A percentile compares a stretch with the other conserved stretches of the same genome.
Evolutionary conservation across 2,888 invertebrate genomes (phyloP).

Genomic region (Phasia obesa): DNA sequence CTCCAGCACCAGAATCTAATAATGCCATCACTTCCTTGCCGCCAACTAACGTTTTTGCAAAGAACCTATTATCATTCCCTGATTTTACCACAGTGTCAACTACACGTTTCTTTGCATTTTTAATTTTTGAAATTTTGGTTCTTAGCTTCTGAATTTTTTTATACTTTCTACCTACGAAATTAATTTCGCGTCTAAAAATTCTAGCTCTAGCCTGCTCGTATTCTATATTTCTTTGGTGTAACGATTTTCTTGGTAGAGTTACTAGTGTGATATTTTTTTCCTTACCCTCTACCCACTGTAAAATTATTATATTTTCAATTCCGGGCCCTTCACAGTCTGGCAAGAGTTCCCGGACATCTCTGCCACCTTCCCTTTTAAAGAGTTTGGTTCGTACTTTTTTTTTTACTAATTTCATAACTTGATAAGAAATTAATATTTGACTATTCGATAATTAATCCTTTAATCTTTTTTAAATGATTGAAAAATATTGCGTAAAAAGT

Average conservation of each 20-base stretch:
- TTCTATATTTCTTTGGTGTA: slow-evolving; percentile 28
- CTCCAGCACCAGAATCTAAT: slow-evolving; percentile 45
- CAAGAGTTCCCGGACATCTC: neutral
- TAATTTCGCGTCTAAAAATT: slow-evolving; percentile 4
- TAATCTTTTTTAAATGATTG: no score
- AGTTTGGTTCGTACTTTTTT: no score
- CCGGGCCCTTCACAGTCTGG: neutral
- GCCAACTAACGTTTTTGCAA: slow-evolving; percentile 8
- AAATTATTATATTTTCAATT: neutral
- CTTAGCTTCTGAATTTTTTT: no score
- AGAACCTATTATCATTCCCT: neutral
- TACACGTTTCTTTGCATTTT: no score
- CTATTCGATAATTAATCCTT: no score
- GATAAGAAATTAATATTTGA: no score
- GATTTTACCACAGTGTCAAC: neutral
- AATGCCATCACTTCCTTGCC: slow-evolving; percentile 17
- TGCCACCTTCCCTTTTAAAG: neutral
- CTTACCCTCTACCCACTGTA: neutral
- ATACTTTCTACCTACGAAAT: no score
- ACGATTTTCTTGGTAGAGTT: slow-evolving; percentile 4
- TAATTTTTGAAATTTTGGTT: no score
- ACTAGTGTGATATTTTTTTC: no score
- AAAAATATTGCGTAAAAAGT: no score
- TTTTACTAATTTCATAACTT: no score
- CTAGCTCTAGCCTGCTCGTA: slow-evolving; percentile 13